Percentiles rank a stretch among this genome's conserved stretches.
Evolutionary conservation across 2,888 invertebrate species (phyloP).

Genomic region (Julus scandinavius): DNA sequence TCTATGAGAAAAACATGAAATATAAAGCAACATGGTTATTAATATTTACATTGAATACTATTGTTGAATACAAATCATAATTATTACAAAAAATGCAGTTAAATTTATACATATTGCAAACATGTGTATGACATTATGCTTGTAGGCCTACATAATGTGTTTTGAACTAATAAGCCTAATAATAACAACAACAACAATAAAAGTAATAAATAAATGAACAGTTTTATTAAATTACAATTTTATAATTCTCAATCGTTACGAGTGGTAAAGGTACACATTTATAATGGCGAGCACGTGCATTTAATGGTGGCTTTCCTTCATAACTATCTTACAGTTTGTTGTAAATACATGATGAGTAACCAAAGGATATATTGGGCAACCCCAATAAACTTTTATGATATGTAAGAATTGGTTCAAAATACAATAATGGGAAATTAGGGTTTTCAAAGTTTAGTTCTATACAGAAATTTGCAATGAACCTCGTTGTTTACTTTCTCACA

Average conservation of each 20-base stretch:
- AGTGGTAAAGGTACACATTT: neutral
- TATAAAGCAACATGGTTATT: neutral
- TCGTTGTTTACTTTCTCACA: neutral
- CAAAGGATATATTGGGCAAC: neutral
- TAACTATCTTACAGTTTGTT: neutral
- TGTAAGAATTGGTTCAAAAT: neutral
- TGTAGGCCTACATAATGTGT: neutral
- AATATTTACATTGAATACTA: neutral
- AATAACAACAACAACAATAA: neutral
- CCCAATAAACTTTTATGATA: conserved; percentile 38
- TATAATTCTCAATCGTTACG: neutral
- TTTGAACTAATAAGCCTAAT: neutral
- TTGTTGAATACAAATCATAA: neutral
- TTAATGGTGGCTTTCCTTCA: conserved; percentile 5
- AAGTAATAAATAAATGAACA: neutral
- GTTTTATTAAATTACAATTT: neutral
- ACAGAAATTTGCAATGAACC: neutral
- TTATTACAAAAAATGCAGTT: neutral
- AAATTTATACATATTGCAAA: neutral
- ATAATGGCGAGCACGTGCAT: neutral
- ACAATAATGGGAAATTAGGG: neutral
- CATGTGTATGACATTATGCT: neutral
- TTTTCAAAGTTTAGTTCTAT: neutral
- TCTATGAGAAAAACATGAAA: neutral
- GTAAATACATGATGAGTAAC: neutral